Conservation (phyloP, 2,113 vertebrate species). For the Pseudolaguvia tuberculata region DNA sequence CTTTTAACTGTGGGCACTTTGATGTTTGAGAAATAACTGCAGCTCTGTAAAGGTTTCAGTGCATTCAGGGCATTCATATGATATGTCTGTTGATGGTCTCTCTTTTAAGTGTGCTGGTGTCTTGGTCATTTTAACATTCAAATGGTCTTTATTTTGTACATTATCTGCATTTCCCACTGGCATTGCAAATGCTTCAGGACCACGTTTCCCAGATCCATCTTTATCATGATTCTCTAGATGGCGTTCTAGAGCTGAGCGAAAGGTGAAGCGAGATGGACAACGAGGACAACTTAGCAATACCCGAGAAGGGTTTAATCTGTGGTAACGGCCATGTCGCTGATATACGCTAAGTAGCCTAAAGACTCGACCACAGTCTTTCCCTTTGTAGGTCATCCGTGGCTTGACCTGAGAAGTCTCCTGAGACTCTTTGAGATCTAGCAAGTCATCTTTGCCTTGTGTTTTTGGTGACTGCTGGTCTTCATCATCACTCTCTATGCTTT, state of each 20-base stretch:
- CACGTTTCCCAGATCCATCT: constrained; percentile 33
- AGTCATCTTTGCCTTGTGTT: not conserved
- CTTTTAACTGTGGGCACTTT: constrained; percentile 63
- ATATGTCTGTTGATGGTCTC: constrained; percentile 48
- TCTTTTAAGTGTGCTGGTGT: constrained; percentile 35
- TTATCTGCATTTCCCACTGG: constrained; percentile 39
- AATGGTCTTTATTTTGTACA: constrained; percentile 49
- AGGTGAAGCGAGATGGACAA: constrained; percentile 62
- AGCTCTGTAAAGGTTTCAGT: constrained; percentile 64
- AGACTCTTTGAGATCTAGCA: constrained; percentile 18
- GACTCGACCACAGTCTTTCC: constrained; percentile 67
- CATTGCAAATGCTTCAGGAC: constrained; percentile 38
- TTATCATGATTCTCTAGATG: constrained; percentile 63
- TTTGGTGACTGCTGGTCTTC: constrained; percentile 33
- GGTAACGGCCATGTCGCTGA: constrained; percentile 68
- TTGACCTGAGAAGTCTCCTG: constrained; percentile 42
- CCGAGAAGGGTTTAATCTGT: constrained; percentile 61
- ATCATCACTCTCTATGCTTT: constrained; percentile 47
- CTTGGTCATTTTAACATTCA: constrained; percentile 48
- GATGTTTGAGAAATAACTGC: constrained; percentile 68
- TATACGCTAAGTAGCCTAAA: constrained; percentile 71
- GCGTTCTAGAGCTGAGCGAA: constrained; percentile 58
- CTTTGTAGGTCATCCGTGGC: constrained; percentile 62
- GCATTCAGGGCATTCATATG: constrained; percentile 71
- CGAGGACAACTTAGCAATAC: constrained; percentile 53